Evolutionary conservation across 2,113 vertebrate species (phyloP).

Genomic region (Vulpes ferrilata): DNA sequence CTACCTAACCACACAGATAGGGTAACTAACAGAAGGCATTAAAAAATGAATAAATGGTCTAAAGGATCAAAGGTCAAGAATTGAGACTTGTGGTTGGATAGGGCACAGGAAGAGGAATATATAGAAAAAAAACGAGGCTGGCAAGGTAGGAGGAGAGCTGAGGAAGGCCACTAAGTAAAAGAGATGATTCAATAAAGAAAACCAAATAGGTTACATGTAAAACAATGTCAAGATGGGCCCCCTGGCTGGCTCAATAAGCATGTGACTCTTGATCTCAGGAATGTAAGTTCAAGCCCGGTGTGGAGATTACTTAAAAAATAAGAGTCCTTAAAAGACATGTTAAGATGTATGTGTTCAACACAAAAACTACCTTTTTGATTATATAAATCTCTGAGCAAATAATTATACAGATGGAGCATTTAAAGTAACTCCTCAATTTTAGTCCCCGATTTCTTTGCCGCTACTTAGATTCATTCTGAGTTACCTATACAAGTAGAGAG

Average conservation of each 20-base stretch:
- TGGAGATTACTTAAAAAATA: background rate
- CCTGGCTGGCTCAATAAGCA: background rate
- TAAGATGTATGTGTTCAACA: background rate
- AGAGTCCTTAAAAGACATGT: background rate
- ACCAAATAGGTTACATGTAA: background rate
- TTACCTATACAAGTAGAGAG: background rate
- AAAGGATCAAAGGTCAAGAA: background rate
- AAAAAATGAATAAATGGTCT: background rate
- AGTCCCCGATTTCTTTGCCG: conserved; percentile 16
- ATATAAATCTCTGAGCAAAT: background rate
- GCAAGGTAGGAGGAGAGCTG: background rate
- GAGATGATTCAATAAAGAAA: background rate
- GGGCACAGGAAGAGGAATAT: background rate
- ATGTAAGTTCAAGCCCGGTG: background rate
- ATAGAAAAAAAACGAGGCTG: background rate
- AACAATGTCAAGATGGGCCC: background rate
- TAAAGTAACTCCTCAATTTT: background rate
- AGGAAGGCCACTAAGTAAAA: background rate
- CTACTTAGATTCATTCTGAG: background rate
- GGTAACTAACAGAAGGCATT: background rate
- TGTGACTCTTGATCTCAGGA: background rate
- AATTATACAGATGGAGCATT: background rate
- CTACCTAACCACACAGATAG: background rate
- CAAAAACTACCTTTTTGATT: conserved; percentile 3
- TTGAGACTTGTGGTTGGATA: background rate